Percentiles rank a stretch among this genome's conserved stretches.
phyloP scores from a whole-genome alignment of 2,113 vertebrate genomes.

The Phoxinus phoxinus region DNA sequence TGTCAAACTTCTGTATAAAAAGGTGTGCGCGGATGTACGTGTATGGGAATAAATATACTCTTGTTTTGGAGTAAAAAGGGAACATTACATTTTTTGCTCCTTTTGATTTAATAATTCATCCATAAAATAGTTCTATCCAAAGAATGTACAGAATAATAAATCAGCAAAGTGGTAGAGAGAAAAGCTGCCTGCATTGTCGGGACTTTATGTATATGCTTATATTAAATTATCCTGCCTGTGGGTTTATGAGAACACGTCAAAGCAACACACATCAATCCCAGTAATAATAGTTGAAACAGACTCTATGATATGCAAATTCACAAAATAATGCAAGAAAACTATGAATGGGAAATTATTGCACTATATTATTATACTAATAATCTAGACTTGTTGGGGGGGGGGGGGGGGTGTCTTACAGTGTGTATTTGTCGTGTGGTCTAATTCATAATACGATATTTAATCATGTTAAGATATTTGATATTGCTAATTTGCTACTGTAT shows the following conservation, averaged over 20 bases:
- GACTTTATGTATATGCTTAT: not conserved
- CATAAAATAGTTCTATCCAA: slow-evolving; percentile 6
- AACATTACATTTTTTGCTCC: not conserved
- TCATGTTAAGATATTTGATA: not conserved
- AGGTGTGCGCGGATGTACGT: not conserved
- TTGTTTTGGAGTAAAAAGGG: not conserved
- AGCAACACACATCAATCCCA: not conserved
- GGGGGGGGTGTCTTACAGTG: not conserved
- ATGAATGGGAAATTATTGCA: not conserved
- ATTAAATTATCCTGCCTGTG: slow-evolving; percentile 8
- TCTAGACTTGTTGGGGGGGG: not conserved
- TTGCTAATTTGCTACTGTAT: too few relatives aligned
- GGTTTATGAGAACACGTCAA: slow-evolving; percentile 14
- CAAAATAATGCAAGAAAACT: not conserved
- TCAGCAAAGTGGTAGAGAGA: slow-evolving; percentile 1
- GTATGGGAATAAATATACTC: not conserved
- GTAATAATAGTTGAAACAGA: not conserved
- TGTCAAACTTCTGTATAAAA: not conserved
- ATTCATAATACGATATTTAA: not conserved
- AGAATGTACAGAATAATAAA: slow-evolving; percentile 22
- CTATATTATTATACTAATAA: not conserved
- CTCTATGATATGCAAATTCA: slow-evolving; percentile 15
- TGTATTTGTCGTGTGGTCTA: not conserved
- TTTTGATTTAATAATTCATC: slow-evolving; percentile 22
- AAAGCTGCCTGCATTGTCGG: not conserved